A percentile compares a stretch with the other conserved stretches of the same genome.
phyloP scores from a whole-genome alignment of 2,797 vertebrate species.

The Trachurus trachurus region DNA sequence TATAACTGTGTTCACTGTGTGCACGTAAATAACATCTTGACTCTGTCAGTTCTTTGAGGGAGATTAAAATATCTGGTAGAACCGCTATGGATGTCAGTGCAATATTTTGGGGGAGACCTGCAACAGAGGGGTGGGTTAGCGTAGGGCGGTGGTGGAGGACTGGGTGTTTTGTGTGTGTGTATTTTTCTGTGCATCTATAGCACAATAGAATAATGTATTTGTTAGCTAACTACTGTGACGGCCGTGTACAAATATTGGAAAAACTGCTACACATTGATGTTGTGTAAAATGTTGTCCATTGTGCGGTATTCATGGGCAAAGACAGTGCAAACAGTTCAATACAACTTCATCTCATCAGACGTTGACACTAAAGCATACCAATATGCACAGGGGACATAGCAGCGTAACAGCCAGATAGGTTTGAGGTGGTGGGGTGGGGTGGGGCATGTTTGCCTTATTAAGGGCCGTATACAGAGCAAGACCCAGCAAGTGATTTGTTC shows the following conservation, averaged over 20 bases:
- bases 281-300: slow-evolving; percentile 54
- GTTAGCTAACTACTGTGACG: not conserved
- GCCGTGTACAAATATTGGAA: slow-evolving; percentile 1
- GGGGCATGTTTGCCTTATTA: slow-evolving; percentile 69
- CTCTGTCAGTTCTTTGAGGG: slow-evolving; percentile 28
- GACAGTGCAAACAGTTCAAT: slow-evolving; percentile 66
- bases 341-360: slow-evolving; percentile 56
- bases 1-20: slow-evolving; percentile 39
- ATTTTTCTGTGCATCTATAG: not conserved
- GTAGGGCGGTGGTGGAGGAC: too few relatives aligned
- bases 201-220: not conserved
- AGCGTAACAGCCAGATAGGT: slow-evolving; percentile 40
- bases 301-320: slow-evolving; percentile 46
- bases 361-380: slow-evolving; percentile 45
- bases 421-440: slow-evolving; percentile 14
- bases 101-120: not conserved
- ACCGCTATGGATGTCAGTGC: not conserved
- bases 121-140: not conserved
- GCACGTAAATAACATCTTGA: slow-evolving; percentile 49
- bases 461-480: slow-evolving; percentile 59
- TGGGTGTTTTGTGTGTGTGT: not conserved
- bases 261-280: slow-evolving; percentile 42
- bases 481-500: slow-evolving; percentile 81
- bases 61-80: slow-evolving; percentile 32
- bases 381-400: slow-evolving; percentile 52